Conservation (phyloP, 2,888 invertebrate species). For the Agrotis puta region DNA sequence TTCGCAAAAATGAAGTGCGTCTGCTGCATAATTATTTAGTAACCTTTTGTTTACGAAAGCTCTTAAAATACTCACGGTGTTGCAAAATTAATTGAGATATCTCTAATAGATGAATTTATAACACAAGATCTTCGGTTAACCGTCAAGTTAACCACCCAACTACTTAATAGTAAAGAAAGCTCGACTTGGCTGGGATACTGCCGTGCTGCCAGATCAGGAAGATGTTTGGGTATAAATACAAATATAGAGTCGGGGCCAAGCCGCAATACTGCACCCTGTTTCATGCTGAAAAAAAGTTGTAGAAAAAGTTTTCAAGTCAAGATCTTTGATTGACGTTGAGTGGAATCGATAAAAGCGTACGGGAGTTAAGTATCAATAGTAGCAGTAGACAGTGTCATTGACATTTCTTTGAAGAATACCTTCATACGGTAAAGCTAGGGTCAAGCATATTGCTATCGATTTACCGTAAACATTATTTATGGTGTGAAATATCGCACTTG, state of each 20-base stretch:
- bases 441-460: conserved; percentile 33
- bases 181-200: no score
- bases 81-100: no score
- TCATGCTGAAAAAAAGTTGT: neutral
- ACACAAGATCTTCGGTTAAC: no score
- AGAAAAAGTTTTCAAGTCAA: neutral
- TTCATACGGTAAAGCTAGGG: conserved; percentile 12
- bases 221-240: neutral
- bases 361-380: neutral
- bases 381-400: conserved; percentile 27
- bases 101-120: no score
- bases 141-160: no score
- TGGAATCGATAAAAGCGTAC: neutral
- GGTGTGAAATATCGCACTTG: conserved; percentile 36
- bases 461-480: conserved; percentile 5
- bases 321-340: neutral
- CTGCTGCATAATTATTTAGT: no score
- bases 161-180: neutral
- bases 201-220: no score
- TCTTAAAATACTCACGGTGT: no score
- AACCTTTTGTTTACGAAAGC: no score
- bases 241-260: neutral
- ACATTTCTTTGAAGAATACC: conserved; percentile 32
- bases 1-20: no score
- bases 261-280: neutral